These are phyloP conservation scores for Austrolebias charrua DNA, from an alignment of 2,797 vertebrate genomes.

Conservation along the genomic window DNA sequence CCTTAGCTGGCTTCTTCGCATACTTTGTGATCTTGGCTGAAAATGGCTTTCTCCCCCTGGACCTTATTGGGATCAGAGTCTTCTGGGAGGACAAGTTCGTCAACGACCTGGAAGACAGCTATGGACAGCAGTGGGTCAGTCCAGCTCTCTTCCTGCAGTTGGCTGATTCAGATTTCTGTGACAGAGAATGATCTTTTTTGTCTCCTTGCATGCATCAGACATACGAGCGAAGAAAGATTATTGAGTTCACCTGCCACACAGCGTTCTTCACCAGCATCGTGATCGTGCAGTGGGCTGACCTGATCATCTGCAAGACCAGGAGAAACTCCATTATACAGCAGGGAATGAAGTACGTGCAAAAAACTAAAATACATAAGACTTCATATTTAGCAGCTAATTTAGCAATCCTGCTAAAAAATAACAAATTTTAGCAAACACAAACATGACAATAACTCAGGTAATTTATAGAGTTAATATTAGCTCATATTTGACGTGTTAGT, in stretches of 20 bases:
- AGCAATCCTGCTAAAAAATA: no score
- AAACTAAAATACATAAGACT: no score
- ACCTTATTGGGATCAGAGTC: conserved; percentile 86
- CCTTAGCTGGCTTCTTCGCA: conserved; percentile 93
- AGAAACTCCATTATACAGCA: conserved; percentile 96
- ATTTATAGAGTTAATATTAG: no score
- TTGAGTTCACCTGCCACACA: conserved; percentile 97
- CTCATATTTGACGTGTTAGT: no score
- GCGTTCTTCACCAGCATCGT: conserved; percentile 96
- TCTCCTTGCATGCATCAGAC: conserved; percentile 75
- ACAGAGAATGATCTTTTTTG: fast-evolving
- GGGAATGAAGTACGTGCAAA: conserved; percentile 90
- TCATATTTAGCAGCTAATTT: no score
- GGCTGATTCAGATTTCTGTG: background rate
- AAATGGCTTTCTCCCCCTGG: conserved; percentile 89
- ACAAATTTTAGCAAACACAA: no score
- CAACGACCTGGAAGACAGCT: conserved; percentile 95
- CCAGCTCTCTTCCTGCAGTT: fast-evolving
- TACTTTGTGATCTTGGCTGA: conserved; percentile 98
- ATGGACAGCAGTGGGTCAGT: conserved; percentile 98
- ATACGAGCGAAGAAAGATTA: conserved; percentile 92
- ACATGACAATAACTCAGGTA: no score
- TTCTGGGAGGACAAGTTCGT: conserved; percentile 88
- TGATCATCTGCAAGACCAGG: conserved; percentile 97
- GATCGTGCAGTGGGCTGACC: conserved; percentile 95